These are phyloP conservation scores for Catajapyx aquilonaris DNA, from an alignment of 1,140 invertebrate genomes.

Conservation along the genomic window DNA sequence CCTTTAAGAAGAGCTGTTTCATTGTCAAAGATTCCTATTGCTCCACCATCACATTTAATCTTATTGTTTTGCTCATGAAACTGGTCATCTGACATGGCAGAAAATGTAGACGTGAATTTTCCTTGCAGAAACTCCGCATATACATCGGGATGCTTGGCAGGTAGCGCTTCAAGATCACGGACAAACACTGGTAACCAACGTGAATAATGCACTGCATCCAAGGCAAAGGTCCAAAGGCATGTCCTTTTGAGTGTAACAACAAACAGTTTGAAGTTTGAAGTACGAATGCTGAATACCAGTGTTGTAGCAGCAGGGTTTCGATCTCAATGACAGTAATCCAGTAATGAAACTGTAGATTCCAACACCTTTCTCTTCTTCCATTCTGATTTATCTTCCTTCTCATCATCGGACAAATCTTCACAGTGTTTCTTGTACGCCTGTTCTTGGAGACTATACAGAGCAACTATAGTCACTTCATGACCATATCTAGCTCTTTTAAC, in stretches of 20 bases:
- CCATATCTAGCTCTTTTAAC: constrained; percentile 7
- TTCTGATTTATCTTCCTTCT: constrained; percentile 5
- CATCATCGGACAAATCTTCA: constrained; percentile 5
- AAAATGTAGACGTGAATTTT: constrained; percentile 11
- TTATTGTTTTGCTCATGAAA: constrained; percentile 14
- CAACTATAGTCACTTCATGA: constrained; percentile 12
- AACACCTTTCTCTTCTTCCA: constrained; percentile 3
- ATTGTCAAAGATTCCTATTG: constrained; percentile 6
- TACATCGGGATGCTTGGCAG: constrained; percentile 6
- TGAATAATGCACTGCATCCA: constrained; percentile 14
- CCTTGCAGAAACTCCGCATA: constrained; percentile 8
- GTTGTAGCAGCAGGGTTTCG: constrained; percentile 6
- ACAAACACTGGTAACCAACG: constrained; percentile 13
- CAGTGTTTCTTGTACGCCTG: no score
- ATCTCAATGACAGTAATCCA: constrained; percentile 7
- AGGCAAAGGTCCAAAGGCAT: constrained; percentile 12
- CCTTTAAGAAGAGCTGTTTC: neutral
- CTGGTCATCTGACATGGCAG: constrained; percentile 13
- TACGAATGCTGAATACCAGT: constrained; percentile 7
- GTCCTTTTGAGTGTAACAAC: constrained; percentile 9
- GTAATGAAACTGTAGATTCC: constrained; percentile 6
- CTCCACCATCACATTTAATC: constrained; percentile 13
- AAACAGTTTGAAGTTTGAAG: constrained; percentile 12
- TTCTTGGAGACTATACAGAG: constrained; percentile 2
- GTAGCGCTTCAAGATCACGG: constrained; percentile 9